Evolutionary conservation across 1,140 invertebrate genomes (phyloP), one percentile per base, ranked within the genome.

Genomic region (Dreissena polymorpha): DNA sequence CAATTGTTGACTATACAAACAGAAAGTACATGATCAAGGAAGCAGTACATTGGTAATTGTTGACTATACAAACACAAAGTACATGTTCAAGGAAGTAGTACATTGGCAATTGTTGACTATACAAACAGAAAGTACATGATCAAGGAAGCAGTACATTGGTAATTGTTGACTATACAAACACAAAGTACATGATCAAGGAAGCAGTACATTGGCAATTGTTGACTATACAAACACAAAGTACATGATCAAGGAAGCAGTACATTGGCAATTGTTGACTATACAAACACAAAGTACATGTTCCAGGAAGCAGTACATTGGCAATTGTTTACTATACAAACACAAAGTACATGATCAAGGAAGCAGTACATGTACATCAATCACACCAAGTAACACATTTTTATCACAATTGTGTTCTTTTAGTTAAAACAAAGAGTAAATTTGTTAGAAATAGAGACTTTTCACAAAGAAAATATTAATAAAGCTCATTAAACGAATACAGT

Each of bases 1-100:
- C 84, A 27, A 89, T 83, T 14, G 67, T 80, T 23, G 21, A 25
- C 87, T 88, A 64, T 18, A 85, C 86, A 49, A 53, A 65, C 25
- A 60, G 29, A 55, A 67, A 65, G 14, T 72, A 23, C 29, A 16
- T 25, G 64, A 69, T n/a, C n/a, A n/a, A n/a, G n/a, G n/a, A n/a
- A n/a, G n/a, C n/a, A n/a, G n/a, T n/a, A n/a, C 81, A 39, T 68
- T 67, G 10, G 85, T 82, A 27, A 89, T 83, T 14, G 67, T 80
- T 23, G 21, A 25, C 87, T 88, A 64, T 18, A 85, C 86, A 49
- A 53, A 65, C 25, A 60, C 49, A 55, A 67, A 65, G 14, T 72
- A 23, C 29, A 16, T 25, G 64, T 57, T n/a, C n/a, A n/a, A n/a
- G n/a, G n/a, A n/a, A n/a, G n/a, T n/a, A n/a, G n/a, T n/a, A n/a